Evolutionary conservation across 2,888 invertebrate species (phyloP).

Genomic region (Polydrusus pterygomalis): DNA sequence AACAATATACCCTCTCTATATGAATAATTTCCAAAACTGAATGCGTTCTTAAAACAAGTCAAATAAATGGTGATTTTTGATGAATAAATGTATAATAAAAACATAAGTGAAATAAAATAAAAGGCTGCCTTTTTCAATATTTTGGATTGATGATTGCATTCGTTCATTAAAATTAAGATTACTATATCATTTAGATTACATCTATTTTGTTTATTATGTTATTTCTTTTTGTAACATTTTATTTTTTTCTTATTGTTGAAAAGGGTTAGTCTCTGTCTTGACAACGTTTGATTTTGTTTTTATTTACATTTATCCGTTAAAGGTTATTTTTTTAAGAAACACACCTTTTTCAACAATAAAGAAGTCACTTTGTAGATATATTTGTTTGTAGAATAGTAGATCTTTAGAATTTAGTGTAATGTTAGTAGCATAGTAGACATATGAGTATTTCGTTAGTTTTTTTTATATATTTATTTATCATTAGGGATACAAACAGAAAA

Average conservation of each 20-base stretch:
- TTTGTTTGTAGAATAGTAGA: too few relatives aligned
- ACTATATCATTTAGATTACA: slow-evolving; percentile 6
- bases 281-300: slow-evolving; percentile 19
- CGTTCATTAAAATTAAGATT: not conserved
- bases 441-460: too few relatives aligned
- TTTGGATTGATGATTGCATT: not conserved
- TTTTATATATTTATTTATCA: too few relatives aligned
- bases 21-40: too few relatives aligned
- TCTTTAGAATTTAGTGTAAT: too few relatives aligned
- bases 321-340: slow-evolving; percentile 13
- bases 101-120: slow-evolving; percentile 23
- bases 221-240: slow-evolving; percentile 9
- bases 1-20: too few relatives aligned
- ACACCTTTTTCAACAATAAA: slow-evolving; percentile 58
- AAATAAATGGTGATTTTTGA: too few relatives aligned
- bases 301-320: not conserved
- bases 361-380: slow-evolving; percentile 31
- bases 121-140: slow-evolving; percentile 51
- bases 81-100: not conserved
- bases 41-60: too few relatives aligned
- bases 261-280: slow-evolving; percentile 53
- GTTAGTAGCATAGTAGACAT: too few relatives aligned
- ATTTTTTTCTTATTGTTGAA: slow-evolving; percentile 56
- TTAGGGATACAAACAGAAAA: too few relatives aligned
- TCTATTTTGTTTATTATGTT: slow-evolving; percentile 3